phyloP scores from a whole-genome alignment of 2,888 invertebrate genomes.

The Mythimna lalbum region DNA sequence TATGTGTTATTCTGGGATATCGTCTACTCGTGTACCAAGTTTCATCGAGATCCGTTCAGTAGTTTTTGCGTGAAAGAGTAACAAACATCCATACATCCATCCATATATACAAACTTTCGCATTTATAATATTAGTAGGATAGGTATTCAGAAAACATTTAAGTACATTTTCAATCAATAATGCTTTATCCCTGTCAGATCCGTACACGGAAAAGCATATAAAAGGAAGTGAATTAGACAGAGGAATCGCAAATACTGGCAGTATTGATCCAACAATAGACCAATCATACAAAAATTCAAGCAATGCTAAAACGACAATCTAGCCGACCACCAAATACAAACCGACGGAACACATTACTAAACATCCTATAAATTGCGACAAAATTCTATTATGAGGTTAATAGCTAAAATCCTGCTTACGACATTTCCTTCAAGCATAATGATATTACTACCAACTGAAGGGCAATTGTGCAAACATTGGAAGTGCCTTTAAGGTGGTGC shows the following conservation, averaged over 20 bases:
- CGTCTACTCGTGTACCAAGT: too few relatives aligned
- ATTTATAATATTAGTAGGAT: too few relatives aligned
- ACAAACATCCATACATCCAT: too few relatives aligned
- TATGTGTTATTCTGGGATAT: too few relatives aligned
- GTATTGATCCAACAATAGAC: slow-evolving; percentile 9
- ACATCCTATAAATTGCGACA: slow-evolving; percentile 50
- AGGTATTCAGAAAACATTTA: too few relatives aligned
- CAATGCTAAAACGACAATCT: not conserved
- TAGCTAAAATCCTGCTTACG: slow-evolving; percentile 42
- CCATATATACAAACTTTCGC: too few relatives aligned
- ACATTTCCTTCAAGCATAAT: slow-evolving; percentile 44
- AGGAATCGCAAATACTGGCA: slow-evolving; percentile 8
- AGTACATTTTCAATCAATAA: not conserved
- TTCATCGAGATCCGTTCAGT: too few relatives aligned
- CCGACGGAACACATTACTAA: slow-evolving; percentile 39
- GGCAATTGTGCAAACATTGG: too few relatives aligned
- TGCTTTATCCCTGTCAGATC: slow-evolving; percentile 1
- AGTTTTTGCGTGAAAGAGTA: too few relatives aligned
- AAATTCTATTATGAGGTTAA: slow-evolving; percentile 13
- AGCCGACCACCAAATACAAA: slow-evolving; percentile 9
- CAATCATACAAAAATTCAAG: not conserved
- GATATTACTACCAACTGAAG: slow-evolving; percentile 13
- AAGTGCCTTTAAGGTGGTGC: too few relatives aligned
- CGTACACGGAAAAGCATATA: slow-evolving; percentile 23
- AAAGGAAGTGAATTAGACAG: slow-evolving; percentile 25